Conservation (phyloP, 2,888 invertebrate genomes). For the Idaea straminata region DNA sequence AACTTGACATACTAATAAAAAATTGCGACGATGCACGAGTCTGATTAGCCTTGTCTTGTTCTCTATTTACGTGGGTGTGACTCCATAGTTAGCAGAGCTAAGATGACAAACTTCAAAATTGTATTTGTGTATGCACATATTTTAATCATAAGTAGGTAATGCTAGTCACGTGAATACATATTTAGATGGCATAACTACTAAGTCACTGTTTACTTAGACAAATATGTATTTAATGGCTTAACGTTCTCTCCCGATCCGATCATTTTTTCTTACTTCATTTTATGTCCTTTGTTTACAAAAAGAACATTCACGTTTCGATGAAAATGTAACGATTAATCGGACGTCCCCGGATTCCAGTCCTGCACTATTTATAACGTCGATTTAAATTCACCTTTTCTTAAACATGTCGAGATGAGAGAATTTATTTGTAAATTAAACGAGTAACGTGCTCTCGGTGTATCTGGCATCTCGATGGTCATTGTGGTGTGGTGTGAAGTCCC, state of each 20-base stretch:
- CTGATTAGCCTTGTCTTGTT: no score
- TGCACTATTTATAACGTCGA: slow-evolving; percentile 57
- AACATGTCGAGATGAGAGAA: slow-evolving; percentile 46
- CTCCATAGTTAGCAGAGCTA: neutral
- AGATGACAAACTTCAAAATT: neutral
- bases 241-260: slow-evolving; percentile 14
- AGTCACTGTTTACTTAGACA: slow-evolving; percentile 12
- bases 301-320: slow-evolving; percentile 35
- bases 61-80: neutral
- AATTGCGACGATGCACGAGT: no score
- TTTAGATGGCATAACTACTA: slow-evolving; percentile 13
- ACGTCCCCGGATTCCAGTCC: slow-evolving; percentile 53
- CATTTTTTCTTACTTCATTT: slow-evolving; percentile 10
- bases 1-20: no score
- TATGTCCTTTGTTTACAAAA: slow-evolving; percentile 11
- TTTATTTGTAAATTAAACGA: slow-evolving; percentile 54
- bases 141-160: neutral
- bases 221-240: neutral
- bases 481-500: slow-evolving; percentile 74
- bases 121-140: neutral
- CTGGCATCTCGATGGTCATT: slow-evolving; percentile 39
- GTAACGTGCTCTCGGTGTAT: slow-evolving; percentile 17
- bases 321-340: slow-evolving; percentile 48
- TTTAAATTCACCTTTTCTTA: slow-evolving; percentile 51
- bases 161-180: no score